A percentile compares a stretch with the other conserved stretches of the same genome.
Conservation (phyloP, 1,140 invertebrate genomes). For the Macrosteles quadrilineatus region DNA sequence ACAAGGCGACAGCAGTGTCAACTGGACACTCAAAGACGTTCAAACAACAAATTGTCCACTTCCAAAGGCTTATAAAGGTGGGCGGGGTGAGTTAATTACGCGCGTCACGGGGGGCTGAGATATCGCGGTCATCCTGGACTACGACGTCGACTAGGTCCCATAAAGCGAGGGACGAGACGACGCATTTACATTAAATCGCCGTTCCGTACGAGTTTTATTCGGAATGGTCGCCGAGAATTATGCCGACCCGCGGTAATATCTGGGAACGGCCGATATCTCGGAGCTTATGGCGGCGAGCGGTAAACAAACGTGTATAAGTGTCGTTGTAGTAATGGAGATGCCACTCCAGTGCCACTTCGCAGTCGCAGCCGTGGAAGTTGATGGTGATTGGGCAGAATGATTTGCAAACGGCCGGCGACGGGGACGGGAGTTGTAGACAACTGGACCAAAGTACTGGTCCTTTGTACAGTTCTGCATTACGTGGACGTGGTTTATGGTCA, state of each 20-base stretch:
- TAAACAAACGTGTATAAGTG: too few relatives aligned
- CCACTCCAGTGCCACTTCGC: too few relatives aligned
- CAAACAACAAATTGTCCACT: neutral
- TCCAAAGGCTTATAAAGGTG: slow-evolving; percentile 12
- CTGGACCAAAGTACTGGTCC: too few relatives aligned
- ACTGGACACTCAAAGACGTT: neutral
- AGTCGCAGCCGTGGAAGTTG: too few relatives aligned
- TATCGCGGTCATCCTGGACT: neutral
- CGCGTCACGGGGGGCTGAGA: slow-evolving; percentile 13
- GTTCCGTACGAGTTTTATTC: slow-evolving; percentile 24
- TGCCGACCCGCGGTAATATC: slow-evolving; percentile 1
- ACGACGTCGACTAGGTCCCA: slow-evolving; percentile 7
- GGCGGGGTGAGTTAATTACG: slow-evolving; percentile 21
- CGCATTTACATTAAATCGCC: slow-evolving; percentile 20
- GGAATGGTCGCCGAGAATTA: slow-evolving; percentile 18
- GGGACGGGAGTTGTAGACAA: too few relatives aligned
- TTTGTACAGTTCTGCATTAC: too few relatives aligned
- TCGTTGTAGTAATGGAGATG: too few relatives aligned
- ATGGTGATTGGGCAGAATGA: too few relatives aligned
- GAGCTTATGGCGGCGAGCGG: too few relatives aligned
- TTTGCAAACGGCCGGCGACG: too few relatives aligned
- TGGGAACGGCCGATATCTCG: neutral
- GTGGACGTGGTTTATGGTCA: too few relatives aligned
- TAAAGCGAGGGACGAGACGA: slow-evolving; percentile 15
- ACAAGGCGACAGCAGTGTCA: neutral